Evolutionary conservation across 1,140 invertebrate genomes (phyloP), one percentile per base, ranked within the genome.

Genomic region (Pseudomyrmex dendroicus): DNA sequence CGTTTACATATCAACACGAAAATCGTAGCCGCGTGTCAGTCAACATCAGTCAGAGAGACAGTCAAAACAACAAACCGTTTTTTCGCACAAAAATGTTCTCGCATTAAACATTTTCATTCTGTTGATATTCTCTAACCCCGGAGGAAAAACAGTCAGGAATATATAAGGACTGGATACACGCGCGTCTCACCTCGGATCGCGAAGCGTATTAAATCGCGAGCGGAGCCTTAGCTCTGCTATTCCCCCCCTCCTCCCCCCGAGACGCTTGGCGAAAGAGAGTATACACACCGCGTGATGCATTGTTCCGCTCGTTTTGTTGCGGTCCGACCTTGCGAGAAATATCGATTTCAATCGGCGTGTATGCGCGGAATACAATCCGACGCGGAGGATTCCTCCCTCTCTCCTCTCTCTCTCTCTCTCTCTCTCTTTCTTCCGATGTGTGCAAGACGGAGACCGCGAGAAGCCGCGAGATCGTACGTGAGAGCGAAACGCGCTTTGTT

Each of bases 281-380:
- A 25, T 25, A 35, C 5, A 35, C 35, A 85, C 82, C 87, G 82
- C 73, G 83, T 87, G 89, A 88, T 88, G 80, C 85, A 91, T 92
- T 92, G 90, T 91, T 91, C 82, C 70, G 84, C 68, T 88, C 86
- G 87, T 91, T 92, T 92, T 85, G 84, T 91, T 92, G 89, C 77
- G 66, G 73, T 20, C 82, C 87, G 89, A 88, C 89, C 90, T 92
- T 91, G 89, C 88, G 61, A 66, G 66, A 89, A 92, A 90, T 92
- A 92, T 93, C 90, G 89, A 93, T 93, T 93, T 93, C 91, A 91
- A 91, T 92, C 90, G 87, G 80, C 76, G 84, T 87, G 85, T 89
- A 89, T 73, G 84, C 85, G 90, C 85, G 90, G 89, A 91, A 90
- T 86, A 90, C 90, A 92, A 93, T 92, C 90, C 91, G 84, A 85